Base-by-base conservation (phyloP, 64 coral and sea anemone species). In the Dendrophyllia cribrosa region DNA sequence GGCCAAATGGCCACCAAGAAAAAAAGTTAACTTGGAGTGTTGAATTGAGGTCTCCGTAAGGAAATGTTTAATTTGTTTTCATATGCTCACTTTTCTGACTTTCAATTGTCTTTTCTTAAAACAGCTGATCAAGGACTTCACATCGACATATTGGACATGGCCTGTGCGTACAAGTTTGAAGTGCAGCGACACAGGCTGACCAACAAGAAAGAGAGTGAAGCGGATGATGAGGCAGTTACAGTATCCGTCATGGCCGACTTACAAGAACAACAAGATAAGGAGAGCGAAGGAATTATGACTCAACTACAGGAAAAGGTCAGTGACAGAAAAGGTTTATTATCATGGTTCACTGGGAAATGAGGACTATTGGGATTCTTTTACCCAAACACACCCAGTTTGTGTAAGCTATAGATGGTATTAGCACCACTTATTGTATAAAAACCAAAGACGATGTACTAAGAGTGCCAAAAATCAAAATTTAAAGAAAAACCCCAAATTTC, bases 141-240 rank as follows among this genome's bases (percentile, higher is more conserved):
- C 51, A 56, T 92, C 16, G 94, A 95, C 23, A 92, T 99, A 19
- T 70, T 99, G 23, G 97, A 99, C 77, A 99, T 99, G 97, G 97
- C 94, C 0, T 70, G 87, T 5, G 95, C 94, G 3, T 99, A 93
- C 76, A 95, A 95, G 51, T 89, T 99, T 71, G 94, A 96, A 21
- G 91, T 95, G 67, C 92, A 86, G 14, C 91, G 95, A 3, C 65
- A 59, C 21, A 91, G 90, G 65, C 21, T 91, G 72, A 78, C 76
- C 16, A 91, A 21, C 16, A 58, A 91, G 56, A 86, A 77, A 24
- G 94, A 96, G 55, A 63, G 51, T 60, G 83, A 91, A 13, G 58
- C 91, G 20, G 87, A 94, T 72, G 94, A 94, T 3, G 94, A 93
- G 19, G 81, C 68, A 43, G 89, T 99, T 6, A 72, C 92, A 19